Evolutionary conservation across 2,888 invertebrate species (phyloP), one percentile per base, ranked within the genome.

Genomic region (Tenthredo notha): DNA sequence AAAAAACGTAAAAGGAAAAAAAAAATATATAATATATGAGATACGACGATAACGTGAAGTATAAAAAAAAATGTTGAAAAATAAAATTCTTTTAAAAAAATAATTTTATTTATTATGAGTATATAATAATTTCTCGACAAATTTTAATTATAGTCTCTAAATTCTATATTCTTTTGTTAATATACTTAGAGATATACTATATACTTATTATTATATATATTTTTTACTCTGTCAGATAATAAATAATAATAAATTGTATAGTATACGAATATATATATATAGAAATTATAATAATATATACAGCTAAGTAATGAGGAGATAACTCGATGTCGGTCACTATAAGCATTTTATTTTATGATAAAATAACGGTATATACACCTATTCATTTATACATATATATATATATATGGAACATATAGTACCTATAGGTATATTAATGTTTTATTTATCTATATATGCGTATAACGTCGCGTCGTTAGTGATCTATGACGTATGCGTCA

Each of bases 291-390:
- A 67, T 67, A 58, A 18, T 9, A 3, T 9, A 3, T 25, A 61
- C 25, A 61, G 25, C 25, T 10, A 21, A 61, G 61, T 21, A 10
- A 70, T 37, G 70, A 70, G 33, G 15, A 70, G 61, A 70, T 70
- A 70, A 37, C 70, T 33, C 7, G 70, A 70, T 33, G 70, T 70
- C 33, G 70, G 37, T 40, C 70, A 70, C 37, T 70, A 70, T 70
- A 70, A 70, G n/a, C 40, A 70, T 70, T 70, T 70, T 40, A 70
- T 70, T 70, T 37, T 37, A 40, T 29, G 61, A 61, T 21, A 25
- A 61, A 61, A 61, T 61, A 61, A 61, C 21, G 10, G 61, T 21
- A 61, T 7, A 37, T 61, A 61, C 25, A 61, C 61, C 61, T 61
- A 61, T 61, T 74, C 25, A 43, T 33, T 2, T 33, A 33, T 33